phyloP scores from a whole-genome alignment of 2,113 vertebrate species.

The Tapirus terrestris region DNA sequence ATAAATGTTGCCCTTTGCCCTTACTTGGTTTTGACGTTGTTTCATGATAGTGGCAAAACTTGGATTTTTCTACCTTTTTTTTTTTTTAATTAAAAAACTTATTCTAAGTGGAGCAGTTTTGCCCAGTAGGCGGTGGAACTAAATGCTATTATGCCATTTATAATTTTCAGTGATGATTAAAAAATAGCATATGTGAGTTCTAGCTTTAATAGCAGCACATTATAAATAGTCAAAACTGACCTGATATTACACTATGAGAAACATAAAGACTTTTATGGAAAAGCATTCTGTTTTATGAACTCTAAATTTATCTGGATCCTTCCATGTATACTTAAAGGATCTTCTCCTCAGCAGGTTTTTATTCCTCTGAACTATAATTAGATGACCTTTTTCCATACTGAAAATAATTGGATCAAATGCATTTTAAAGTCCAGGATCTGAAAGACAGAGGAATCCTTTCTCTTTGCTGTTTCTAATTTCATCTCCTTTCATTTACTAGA shows the following conservation, averaged over 20 bases:
- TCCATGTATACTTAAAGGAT: not conserved
- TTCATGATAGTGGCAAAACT: conserved; percentile 21
- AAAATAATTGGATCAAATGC: conserved; percentile 17
- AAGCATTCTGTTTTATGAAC: not conserved
- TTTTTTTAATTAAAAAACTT: not conserved
- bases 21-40: conserved; percentile 45
- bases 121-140: conserved; percentile 39
- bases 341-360: not conserved
- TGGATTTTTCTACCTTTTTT: not conserved
- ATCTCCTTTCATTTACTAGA: not conserved
- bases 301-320: not conserved
- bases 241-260: conserved; percentile 7
- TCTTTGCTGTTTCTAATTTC: conserved; percentile 49
- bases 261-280: not conserved
- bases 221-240: conserved; percentile 64
- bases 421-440: conserved; percentile 3
- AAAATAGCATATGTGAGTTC: not conserved
- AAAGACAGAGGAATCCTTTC: conserved; percentile 50
- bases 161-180: conserved; percentile 58
- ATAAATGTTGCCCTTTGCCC: not conserved
- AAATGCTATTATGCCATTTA: conserved; percentile 66
- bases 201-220: not conserved
- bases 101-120: conserved; percentile 52
- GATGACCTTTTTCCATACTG: conserved; percentile 50
- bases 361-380: conserved; percentile 19